Conservation (phyloP, 1,140 invertebrate species). For the Oncopodura yosiiana region DNA sequence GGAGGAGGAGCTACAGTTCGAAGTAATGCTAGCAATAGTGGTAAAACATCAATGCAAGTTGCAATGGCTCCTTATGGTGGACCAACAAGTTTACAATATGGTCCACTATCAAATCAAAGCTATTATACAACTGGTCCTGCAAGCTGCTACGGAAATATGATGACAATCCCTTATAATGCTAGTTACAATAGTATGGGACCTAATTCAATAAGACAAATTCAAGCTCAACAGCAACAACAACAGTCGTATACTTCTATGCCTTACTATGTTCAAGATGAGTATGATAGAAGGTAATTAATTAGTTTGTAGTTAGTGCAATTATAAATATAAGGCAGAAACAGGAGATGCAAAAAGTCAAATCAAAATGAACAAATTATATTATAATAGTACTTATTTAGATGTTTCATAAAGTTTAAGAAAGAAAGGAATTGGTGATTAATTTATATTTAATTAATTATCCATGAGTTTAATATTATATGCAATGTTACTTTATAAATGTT, state of each 20-base stretch:
- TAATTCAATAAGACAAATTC: constrained; percentile 9
- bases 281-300: constrained; percentile 22
- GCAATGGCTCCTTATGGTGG: too few relatives aligned
- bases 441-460: too few relatives aligned
- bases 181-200: constrained; percentile 15
- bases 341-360: too few relatives aligned
- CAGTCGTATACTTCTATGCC: constrained; percentile 17
- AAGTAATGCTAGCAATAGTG: constrained; percentile 9
- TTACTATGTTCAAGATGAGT: constrained; percentile 25
- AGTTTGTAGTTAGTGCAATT: too few relatives aligned
- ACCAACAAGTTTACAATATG: not conserved
- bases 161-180: constrained; percentile 10
- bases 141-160: not conserved
- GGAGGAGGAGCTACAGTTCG: constrained; percentile 2
- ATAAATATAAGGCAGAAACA: too few relatives aligned
- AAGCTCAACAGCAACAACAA: constrained; percentile 24
- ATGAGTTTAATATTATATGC: too few relatives aligned
- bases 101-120: not conserved
- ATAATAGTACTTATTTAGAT: too few relatives aligned
- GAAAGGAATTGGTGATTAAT: too few relatives aligned
- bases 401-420: too few relatives aligned
- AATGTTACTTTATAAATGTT: too few relatives aligned
- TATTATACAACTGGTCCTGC: constrained; percentile 13
- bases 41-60: too few relatives aligned
- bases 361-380: too few relatives aligned